These are phyloP conservation scores for Drosophila oshimai DNA, from an alignment of 1,140 invertebrate genomes.

Conservation along the genomic window DNA sequence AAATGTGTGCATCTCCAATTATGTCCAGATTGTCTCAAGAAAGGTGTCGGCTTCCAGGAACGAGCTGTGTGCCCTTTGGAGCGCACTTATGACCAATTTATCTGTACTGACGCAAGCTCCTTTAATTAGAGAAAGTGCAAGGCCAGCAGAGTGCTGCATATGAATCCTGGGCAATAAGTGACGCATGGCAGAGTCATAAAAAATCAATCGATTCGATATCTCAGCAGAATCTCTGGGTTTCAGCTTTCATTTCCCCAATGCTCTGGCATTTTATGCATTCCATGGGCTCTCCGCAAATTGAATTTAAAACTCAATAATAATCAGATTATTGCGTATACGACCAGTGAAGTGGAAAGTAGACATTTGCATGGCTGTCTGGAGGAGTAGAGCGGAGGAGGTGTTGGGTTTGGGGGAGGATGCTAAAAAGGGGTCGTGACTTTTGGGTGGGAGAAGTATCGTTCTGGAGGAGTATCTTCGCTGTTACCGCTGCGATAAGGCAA, in stretches of 20 bases:
- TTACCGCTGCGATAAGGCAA: slow-evolving; percentile 36
- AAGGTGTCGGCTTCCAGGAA: neutral
- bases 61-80: neutral
- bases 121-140: slow-evolving; percentile 43
- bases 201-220: slow-evolving; percentile 34
- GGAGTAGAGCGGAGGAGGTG: neutral
- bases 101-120: slow-evolving; percentile 25
- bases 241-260: neutral
- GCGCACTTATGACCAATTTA: slow-evolving; percentile 8
- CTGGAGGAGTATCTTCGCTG: slow-evolving; percentile 21
- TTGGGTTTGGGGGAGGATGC: too few relatives aligned
- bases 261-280: slow-evolving; percentile 28
- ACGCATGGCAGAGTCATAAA: slow-evolving; percentile 36
- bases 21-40: too few relatives aligned
- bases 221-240: slow-evolving; percentile 2
- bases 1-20: too few relatives aligned
- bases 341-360: slow-evolving; percentile 27
- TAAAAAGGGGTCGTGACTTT: neutral
- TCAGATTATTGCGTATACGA: slow-evolving; percentile 56
- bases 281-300: slow-evolving; percentile 42
- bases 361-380: slow-evolving; percentile 22
- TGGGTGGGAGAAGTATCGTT: neutral
- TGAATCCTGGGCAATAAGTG: slow-evolving; percentile 18
- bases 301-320: slow-evolving; percentile 58
- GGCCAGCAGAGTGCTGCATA: slow-evolving; percentile 3